Evolutionary conservation across 2,113 vertebrate species (phyloP).

Genomic region (Brachionichthys hirsutus): DNA sequence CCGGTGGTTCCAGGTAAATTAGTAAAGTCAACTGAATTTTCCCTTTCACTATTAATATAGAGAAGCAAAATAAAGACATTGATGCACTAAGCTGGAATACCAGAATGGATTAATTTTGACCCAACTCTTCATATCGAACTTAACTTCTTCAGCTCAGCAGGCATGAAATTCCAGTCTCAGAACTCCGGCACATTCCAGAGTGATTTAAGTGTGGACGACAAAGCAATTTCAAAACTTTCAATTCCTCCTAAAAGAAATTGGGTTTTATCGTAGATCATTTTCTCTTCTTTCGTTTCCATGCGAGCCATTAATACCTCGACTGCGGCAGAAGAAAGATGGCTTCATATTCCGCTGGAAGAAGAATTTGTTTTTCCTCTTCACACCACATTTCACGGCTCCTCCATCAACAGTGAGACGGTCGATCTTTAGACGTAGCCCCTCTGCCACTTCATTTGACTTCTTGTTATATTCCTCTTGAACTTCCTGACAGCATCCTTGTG

Average conservation of each 20-base stretch:
- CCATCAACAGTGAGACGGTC: conserved; percentile 3
- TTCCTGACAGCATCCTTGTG: not conserved
- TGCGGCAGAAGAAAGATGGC: conserved; percentile 5
- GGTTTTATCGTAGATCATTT: conserved; percentile 4
- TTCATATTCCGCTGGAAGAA: not conserved
- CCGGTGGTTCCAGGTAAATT: no score
- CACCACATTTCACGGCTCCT: conserved; percentile 11
- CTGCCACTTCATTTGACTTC: conserved; percentile 7
- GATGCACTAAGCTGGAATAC: conserved; percentile 12
- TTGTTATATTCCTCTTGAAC: not conserved
- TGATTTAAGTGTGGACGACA: conserved; percentile 28
- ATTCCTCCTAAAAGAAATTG: conserved; percentile 14
- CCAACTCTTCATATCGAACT: conserved; percentile 12
- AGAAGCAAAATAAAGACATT: conserved; percentile 3
- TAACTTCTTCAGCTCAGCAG: conserved; percentile 32
- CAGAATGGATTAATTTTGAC: conserved; percentile 34
- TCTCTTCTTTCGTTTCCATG: not conserved
- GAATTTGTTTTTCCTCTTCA: conserved; percentile 6
- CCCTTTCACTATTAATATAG: conserved; percentile 5
- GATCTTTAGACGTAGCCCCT: not conserved
- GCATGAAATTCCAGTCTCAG: conserved; percentile 48
- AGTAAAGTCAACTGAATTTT: conserved; percentile 1
- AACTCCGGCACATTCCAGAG: conserved; percentile 12
- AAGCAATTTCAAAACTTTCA: conserved; percentile 35
- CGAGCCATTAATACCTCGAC: conserved; percentile 10